Conservation (phyloP, 2,113 vertebrate genomes). For the Abramis brama region DNA sequence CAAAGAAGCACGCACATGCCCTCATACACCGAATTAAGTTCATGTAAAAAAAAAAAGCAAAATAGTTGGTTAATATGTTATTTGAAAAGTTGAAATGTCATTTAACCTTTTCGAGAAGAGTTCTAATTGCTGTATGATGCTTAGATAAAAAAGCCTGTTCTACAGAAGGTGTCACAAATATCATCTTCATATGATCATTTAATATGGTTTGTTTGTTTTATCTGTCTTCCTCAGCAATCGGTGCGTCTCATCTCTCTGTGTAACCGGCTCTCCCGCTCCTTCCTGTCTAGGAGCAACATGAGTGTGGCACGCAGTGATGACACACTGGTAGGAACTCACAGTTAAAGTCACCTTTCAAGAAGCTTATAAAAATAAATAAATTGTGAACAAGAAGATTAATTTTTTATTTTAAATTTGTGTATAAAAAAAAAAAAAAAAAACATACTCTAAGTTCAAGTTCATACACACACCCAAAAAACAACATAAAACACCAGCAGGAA, state of each 20-base stretch:
- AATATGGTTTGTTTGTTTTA: conserved; percentile 50
- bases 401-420: neutral
- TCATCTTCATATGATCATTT: neutral
- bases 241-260: conserved; percentile 98
- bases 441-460: no score
- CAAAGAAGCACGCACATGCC: neutral
- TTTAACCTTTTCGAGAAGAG: neutral
- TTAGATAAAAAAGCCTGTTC: neutral
- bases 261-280: conserved; percentile 97
- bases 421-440: neutral
- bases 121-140: neutral
- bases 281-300: conserved; percentile 97
- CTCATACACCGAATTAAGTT: neutral
- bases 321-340: conserved; percentile 86
- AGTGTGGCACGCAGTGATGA: conserved; percentile 95
- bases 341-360: neutral
- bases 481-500: neutral
- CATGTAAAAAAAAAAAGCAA: neutral
- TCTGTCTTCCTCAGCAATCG: conserved; percentile 84
- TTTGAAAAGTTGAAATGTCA: neutral
- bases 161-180: neutral
- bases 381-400: neutral
- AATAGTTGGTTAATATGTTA: neutral
- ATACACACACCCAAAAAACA: neutral
- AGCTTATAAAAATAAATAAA: neutral